Evolutionary conservation across 2,888 invertebrate genomes (phyloP).

Genomic region (Mayetiola destructor): DNA sequence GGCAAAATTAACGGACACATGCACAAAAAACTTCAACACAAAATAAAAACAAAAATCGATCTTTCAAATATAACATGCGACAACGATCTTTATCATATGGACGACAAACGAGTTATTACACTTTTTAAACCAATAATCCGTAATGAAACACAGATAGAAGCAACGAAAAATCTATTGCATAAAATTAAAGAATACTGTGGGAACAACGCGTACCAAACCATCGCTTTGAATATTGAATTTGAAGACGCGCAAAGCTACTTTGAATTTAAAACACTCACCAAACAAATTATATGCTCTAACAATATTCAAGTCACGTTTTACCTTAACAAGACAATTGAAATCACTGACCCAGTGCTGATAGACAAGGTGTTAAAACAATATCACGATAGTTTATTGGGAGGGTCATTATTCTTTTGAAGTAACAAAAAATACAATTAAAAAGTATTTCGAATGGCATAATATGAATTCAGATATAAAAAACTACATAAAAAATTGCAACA

Average conservation of each 20-base stretch:
- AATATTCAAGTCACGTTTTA: background rate
- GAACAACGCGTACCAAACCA: too few relatives aligned
- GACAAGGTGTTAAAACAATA: background rate
- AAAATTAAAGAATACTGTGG: too few relatives aligned
- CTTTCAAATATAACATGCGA: too few relatives aligned
- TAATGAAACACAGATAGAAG: too few relatives aligned
- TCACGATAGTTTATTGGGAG: background rate
- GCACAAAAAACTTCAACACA: too few relatives aligned
- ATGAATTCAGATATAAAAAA: slow-evolving; percentile 4
- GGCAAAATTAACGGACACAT: too few relatives aligned
- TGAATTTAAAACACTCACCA: background rate
- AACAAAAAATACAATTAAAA: background rate
- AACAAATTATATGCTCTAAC: background rate
- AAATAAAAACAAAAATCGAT: too few relatives aligned
- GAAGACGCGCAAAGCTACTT: background rate
- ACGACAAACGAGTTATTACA: too few relatives aligned
- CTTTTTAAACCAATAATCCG: too few relatives aligned
- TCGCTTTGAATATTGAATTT: too few relatives aligned
- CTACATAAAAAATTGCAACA: background rate
- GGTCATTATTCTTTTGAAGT: background rate
- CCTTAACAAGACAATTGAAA: background rate
- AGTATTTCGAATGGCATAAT: background rate
- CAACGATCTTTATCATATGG: too few relatives aligned
- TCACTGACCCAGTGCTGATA: background rate
- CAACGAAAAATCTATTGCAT: too few relatives aligned